Percentiles rank a stretch among this genome's conserved stretches.
These are phyloP conservation scores for Scolanthus callimorphus DNA, from an alignment of 92 coral and sea anemone species.

Conservation along the genomic window DNA sequence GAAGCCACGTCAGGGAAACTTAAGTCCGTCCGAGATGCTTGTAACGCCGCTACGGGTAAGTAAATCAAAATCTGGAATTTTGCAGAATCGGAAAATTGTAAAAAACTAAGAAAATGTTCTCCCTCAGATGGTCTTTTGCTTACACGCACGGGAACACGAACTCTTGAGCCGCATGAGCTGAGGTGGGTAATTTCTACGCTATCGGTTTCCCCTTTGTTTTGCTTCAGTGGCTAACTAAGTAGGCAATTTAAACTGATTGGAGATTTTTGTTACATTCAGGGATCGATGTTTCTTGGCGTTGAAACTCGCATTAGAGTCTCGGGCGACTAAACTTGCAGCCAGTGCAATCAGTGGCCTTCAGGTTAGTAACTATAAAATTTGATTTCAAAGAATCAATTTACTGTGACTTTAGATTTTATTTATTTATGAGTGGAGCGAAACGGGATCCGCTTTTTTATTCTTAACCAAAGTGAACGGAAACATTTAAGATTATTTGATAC, in stretches of 20 bases:
- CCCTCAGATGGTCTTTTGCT: conserved; percentile 79
- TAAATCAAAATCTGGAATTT: neutral
- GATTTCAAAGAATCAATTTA: too few relatives aligned
- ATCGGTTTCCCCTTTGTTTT: conserved; percentile 29
- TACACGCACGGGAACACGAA: conserved; percentile 75
- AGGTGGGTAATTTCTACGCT: conserved; percentile 46
- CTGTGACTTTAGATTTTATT: too few relatives aligned
- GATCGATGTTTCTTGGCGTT: conserved; percentile 88
- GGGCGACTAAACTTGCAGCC: conserved; percentile 76
- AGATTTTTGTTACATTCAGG: conserved; percentile 29
- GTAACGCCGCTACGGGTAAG: conserved; percentile 93
- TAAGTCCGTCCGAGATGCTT: conserved; percentile 89
- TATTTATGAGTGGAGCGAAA: too few relatives aligned
- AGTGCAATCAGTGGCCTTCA: conserved; percentile 92
- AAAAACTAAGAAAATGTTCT: neutral
- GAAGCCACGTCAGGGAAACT: conserved; percentile 98
- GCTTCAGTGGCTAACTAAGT: conserved; percentile 54
- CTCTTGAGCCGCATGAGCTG: conserved; percentile 82
- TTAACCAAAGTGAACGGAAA: too few relatives aligned
- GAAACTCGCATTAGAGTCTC: conserved; percentile 90
- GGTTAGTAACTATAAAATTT: conserved; percentile 36
- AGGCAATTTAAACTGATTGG: neutral
- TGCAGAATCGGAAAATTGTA: too few relatives aligned
- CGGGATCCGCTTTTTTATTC: too few relatives aligned
- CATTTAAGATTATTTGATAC: too few relatives aligned